phyloP scores from a whole-genome alignment of 2,888 invertebrate genomes.

The Catocala sponsa region DNA sequence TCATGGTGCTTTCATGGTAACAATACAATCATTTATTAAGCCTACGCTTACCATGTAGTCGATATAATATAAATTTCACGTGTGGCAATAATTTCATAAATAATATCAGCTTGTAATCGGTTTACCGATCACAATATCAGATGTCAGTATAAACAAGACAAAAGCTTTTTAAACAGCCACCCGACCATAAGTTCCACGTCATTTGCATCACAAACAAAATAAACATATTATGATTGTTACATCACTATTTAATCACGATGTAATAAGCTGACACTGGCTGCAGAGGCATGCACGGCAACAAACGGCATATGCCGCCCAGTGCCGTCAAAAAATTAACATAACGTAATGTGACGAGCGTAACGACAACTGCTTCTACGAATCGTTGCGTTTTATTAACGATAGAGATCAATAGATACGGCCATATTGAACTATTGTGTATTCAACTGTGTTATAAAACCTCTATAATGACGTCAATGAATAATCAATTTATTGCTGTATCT shows the following conservation, averaged over 20 bases:
- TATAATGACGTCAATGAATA: no score
- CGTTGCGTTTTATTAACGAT: conserved; percentile 13
- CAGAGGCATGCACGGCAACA: conserved; percentile 6
- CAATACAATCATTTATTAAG: no score
- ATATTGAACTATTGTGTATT: background rate
- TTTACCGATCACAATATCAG: conserved; percentile 2
- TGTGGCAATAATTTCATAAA: no score
- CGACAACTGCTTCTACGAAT: conserved; percentile 23
- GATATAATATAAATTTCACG: no score
- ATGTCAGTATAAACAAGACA: conserved; percentile 3
- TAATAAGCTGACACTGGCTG: conserved; percentile 17
- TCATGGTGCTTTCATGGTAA: no score
- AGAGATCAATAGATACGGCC: conserved; percentile 29
- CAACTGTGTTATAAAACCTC: no score
- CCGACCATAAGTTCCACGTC: conserved; percentile 55
- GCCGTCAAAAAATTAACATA: conserved; percentile 28
- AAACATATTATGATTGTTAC: conserved; percentile 63
- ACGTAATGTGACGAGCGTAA: conserved; percentile 51
- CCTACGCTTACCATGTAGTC: no score
- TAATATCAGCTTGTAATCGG: conserved; percentile 4
- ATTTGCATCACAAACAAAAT: conserved; percentile 66
- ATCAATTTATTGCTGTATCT: no score
- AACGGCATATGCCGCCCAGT: conserved; percentile 6
- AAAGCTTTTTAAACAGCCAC: conserved; percentile 9
- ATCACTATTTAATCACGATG: conserved; percentile 54